These are phyloP conservation scores for Stegodyphus dumicola DNA, from an alignment of 1,140 invertebrate species.

Conservation along the genomic window DNA sequence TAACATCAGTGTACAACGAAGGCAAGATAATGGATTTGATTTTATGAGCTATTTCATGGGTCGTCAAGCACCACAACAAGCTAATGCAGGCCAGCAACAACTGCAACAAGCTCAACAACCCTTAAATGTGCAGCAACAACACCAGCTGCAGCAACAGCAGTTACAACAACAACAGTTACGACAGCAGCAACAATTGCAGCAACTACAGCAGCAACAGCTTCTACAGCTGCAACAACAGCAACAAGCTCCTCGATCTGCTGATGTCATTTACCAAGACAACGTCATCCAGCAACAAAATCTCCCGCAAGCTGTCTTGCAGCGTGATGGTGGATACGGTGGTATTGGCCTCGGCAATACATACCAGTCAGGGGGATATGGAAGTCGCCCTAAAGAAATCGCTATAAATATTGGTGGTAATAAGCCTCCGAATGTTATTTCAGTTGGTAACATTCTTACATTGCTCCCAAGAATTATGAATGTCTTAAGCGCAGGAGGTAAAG, in stretches of 20 bases:
- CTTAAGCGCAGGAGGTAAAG: slow-evolving; percentile 46
- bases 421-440: neutral
- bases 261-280: slow-evolving; percentile 19
- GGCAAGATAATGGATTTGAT: slow-evolving; percentile 44
- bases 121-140: slow-evolving; percentile 23
- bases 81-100: neutral
- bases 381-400: slow-evolving; percentile 18
- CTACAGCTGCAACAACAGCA: slow-evolving; percentile 19
- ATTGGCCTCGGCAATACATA: neutral
- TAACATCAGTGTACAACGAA: neutral
- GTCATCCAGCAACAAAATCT: neutral
- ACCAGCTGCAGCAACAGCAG: slow-evolving; percentile 14
- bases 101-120: neutral
- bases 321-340: slow-evolving; percentile 25
- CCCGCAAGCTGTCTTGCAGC: slow-evolving; percentile 1
- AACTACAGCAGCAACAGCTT: slow-evolving; percentile 32
- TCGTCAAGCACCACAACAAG: neutral
- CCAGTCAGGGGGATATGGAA: neutral
- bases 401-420: slow-evolving; percentile 35
- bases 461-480: slow-evolving; percentile 44
- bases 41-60: slow-evolving; percentile 51
- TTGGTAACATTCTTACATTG: slow-evolving; percentile 10
- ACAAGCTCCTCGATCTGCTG: neutral
- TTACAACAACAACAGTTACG: slow-evolving; percentile 23
- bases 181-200: slow-evolving; percentile 33